Conservation (phyloP, 2,888 invertebrate species). For the Mystacides longicornis region DNA sequence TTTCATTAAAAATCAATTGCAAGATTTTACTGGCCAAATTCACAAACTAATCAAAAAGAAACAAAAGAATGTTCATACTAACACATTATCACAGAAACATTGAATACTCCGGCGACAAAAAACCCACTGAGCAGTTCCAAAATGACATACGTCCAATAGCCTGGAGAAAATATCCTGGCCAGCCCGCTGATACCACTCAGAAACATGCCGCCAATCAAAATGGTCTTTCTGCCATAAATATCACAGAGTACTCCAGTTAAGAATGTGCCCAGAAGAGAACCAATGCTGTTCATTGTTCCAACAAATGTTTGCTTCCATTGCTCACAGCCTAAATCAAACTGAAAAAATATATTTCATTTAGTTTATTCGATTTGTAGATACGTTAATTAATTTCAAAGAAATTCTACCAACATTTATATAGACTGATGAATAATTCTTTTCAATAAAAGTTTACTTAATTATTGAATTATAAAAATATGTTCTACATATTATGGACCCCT, state of each 20-base stretch:
- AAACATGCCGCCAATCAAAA: slow-evolving; percentile 48
- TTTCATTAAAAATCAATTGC: no score
- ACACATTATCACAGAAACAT: neutral
- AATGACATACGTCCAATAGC: slow-evolving; percentile 45
- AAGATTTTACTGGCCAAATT: no score
- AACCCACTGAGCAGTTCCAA: slow-evolving; percentile 51
- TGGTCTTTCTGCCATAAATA: slow-evolving; percentile 59
- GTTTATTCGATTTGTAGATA: neutral
- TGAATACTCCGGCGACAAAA: slow-evolving; percentile 49
- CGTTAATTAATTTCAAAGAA: neutral
- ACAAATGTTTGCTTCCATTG: slow-evolving; percentile 67
- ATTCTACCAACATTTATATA: neutral
- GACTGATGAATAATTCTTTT: no score
- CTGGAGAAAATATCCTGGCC: slow-evolving; percentile 47
- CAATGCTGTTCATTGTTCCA: slow-evolving; percentile 66
- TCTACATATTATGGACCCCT: no score
- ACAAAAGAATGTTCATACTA: no score
- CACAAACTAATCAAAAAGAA: no score
- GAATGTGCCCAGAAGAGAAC: slow-evolving; percentile 65
- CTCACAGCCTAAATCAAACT: slow-evolving; percentile 61
- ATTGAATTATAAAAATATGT: no score
- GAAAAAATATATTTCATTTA: slow-evolving; percentile 24
- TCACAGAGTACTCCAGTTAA: slow-evolving; percentile 58
- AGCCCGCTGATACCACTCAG: slow-evolving; percentile 48
- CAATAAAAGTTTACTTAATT: no score